phyloP scores from a whole-genome alignment of 2,888 invertebrate species.

The Euphydryas editha region DNA sequence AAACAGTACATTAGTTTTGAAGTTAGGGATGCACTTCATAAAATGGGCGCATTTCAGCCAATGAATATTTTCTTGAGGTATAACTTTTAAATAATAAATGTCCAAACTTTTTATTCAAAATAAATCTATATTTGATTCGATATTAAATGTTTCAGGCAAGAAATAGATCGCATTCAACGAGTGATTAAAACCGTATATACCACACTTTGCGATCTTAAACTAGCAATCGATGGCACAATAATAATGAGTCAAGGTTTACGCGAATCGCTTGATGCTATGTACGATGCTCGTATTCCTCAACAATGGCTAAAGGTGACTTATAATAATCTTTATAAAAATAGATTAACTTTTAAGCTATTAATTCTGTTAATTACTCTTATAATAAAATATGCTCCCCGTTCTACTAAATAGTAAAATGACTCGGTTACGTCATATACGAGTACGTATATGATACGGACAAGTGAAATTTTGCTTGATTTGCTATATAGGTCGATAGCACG shows the following conservation, averaged over 20 bases:
- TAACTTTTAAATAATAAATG: background rate
- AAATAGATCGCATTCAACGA: slow-evolving; percentile 92
- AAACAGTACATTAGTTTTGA: slow-evolving; percentile 94
- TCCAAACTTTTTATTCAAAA: background rate
- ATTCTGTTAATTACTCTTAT: too few species aligned
- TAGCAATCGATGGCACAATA: slow-evolving; percentile 98
- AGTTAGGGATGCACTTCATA: slow-evolving; percentile 93
- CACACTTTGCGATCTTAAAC: slow-evolving; percentile 93
- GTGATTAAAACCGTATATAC: slow-evolving; percentile 91
- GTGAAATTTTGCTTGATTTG: too few species aligned
- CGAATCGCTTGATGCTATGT: slow-evolving; percentile 97
- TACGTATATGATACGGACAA: too few species aligned
- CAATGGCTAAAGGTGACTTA: slow-evolving; percentile 93
- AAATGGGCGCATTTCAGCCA: slow-evolving; percentile 96
- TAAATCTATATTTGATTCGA: background rate
- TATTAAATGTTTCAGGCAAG: slow-evolving; percentile 78
- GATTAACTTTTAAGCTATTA: background rate
- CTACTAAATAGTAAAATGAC: too few species aligned
- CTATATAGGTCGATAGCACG: too few species aligned
- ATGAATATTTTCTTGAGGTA: slow-evolving; percentile 96
- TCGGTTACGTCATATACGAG: too few species aligned
- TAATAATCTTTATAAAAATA: background rate
- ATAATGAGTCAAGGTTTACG: slow-evolving; percentile 96
- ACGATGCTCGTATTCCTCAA: slow-evolving; percentile 96
- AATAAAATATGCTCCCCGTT: too few species aligned